Conservation (phyloP, 2,113 vertebrate genomes). For the Ornithorhynchus anatinus region DNA sequence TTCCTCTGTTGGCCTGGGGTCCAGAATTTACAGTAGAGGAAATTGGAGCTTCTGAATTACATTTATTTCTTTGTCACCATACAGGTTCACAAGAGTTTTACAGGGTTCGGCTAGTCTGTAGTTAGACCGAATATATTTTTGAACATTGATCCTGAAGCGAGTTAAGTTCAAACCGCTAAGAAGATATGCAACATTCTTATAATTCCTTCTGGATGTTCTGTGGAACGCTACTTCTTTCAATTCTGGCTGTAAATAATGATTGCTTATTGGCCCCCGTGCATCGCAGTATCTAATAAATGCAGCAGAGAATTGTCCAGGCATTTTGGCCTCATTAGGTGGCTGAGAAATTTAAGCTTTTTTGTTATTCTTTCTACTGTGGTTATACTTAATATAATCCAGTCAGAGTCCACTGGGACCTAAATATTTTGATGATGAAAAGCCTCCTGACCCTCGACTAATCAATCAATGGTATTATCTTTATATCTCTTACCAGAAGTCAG, state of each 20-base stretch:
- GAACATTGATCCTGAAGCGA: background rate
- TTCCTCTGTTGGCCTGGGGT: background rate
- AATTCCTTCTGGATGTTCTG: background rate
- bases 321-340: background rate
- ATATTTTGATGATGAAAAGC: background rate
- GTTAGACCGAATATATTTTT: too few species aligned
- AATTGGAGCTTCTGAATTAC: background rate
- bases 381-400: background rate
- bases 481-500: background rate
- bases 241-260: background rate
- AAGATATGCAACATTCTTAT: constrained; percentile 4
- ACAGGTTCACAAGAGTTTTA: too few species aligned
- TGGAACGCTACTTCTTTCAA: background rate
- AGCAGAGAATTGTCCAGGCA: background rate
- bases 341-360: accelerated
- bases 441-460: background rate
- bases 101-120: too few species aligned
- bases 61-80: background rate
- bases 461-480: background rate
- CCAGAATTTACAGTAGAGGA: background rate
- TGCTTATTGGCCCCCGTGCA: background rate
- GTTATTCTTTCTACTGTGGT: background rate
- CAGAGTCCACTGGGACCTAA: background rate
- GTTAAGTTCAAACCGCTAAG: constrained; percentile 2
- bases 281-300: constrained; percentile 10